Conservation (phyloP, 2,797 vertebrate genomes). For the Microctenopoma stevenorrisi region DNA sequence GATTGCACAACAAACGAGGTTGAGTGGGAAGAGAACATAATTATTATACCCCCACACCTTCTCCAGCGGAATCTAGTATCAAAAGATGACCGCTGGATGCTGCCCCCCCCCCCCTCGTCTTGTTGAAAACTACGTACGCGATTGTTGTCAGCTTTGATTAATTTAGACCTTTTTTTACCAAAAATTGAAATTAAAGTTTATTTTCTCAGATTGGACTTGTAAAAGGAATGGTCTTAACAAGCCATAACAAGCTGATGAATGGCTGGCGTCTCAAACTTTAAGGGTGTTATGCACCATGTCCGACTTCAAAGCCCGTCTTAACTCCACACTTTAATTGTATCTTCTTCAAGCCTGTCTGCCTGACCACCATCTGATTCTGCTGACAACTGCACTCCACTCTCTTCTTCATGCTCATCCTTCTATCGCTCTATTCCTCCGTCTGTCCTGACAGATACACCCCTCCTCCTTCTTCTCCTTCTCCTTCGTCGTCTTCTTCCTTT, state of each 20-base stretch:
- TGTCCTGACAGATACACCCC: conserved; percentile 56
- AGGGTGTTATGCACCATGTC: conserved; percentile 84
- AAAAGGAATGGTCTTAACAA: conserved; percentile 81
- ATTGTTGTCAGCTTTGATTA: conserved; percentile 50
- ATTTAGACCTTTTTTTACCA: conserved; percentile 54
- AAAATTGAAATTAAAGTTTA: conserved; percentile 81
- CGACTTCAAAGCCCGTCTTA: conserved; percentile 90
- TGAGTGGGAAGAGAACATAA: conserved; percentile 70
- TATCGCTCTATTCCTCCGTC: conserved; percentile 66
- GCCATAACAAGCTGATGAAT: conserved; percentile 80
- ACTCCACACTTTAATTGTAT: conserved; percentile 90
- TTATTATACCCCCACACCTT: conserved; percentile 71
- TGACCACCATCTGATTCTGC: conserved; percentile 88
- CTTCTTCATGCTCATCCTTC: conserved; percentile 70
- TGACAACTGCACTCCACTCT: conserved; percentile 85
- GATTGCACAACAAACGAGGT: conserved; percentile 68
- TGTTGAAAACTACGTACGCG: conserved; percentile 45
- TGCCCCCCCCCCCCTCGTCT: conserved; percentile 1
- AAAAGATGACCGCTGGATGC: conserved; percentile 47
- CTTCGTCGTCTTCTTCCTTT: conserved; percentile 31
- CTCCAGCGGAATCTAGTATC: conserved; percentile 51
- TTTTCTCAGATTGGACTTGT: conserved; percentile 80
- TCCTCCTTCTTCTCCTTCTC: background rate
- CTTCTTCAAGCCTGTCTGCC: conserved; percentile 86
- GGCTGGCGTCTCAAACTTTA: conserved; percentile 80